These are phyloP conservation scores for Chlorops oryzae DNA, from an alignment of 1,140 invertebrate species.

Conservation along the genomic window DNA sequence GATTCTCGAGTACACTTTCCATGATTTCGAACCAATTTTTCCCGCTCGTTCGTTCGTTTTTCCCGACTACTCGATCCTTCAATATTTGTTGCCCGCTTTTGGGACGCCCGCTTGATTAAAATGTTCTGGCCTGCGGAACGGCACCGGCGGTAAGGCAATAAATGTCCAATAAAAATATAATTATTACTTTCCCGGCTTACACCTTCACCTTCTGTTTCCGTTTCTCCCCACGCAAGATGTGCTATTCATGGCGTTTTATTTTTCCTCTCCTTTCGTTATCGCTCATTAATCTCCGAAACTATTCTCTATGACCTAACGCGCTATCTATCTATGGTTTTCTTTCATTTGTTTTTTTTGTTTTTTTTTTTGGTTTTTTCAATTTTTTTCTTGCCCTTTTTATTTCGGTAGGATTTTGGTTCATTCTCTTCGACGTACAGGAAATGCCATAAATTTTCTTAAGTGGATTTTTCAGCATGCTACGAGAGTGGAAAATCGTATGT, in stretches of 20 bases:
- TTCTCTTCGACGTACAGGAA: slow-evolving; percentile 3
- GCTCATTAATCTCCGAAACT: slow-evolving; percentile 6
- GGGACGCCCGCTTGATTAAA: slow-evolving; percentile 42
- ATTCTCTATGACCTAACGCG: background rate
- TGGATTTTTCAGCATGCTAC: slow-evolving; percentile 24
- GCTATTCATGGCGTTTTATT: background rate
- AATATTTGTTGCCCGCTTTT: too few species aligned
- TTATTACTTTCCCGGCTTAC: slow-evolving; percentile 33
- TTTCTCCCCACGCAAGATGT: background rate
- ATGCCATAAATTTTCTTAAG: slow-evolving; percentile 38
- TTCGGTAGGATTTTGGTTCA: too few species aligned
- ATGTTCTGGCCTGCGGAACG: slow-evolving; percentile 19
- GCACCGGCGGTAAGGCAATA: slow-evolving; percentile 26
- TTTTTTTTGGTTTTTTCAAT: too few species aligned
- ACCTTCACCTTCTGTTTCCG: slow-evolving; percentile 19
- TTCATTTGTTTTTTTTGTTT: too few species aligned
- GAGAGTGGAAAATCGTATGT: background rate
- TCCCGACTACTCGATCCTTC: too few species aligned
- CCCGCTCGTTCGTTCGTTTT: too few species aligned
- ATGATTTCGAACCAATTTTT: too few species aligned
- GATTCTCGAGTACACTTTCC: too few species aligned
- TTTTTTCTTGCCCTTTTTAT: too few species aligned
- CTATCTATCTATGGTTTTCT: too few species aligned
- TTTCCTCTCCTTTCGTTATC: slow-evolving; percentile 1
- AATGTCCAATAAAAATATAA: slow-evolving; percentile 47